These are phyloP conservation scores for Phortica magna DNA, from an alignment of 2,888 invertebrate genomes.

Conservation along the genomic window DNA sequence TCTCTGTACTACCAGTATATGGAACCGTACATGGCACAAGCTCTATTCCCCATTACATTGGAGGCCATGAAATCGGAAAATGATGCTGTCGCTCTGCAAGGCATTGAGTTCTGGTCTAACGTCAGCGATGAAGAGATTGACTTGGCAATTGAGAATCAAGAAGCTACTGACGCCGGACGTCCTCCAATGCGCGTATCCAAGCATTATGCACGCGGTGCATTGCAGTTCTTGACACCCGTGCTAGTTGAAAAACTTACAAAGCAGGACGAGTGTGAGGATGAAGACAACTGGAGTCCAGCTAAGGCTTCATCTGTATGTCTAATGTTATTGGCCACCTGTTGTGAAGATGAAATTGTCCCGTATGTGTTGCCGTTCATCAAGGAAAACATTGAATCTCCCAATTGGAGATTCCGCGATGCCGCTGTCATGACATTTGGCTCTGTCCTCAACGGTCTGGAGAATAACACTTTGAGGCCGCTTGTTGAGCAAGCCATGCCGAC, in stretches of 20 bases:
- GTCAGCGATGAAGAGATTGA: slow-evolving; percentile 99
- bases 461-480: slow-evolving; percentile 90
- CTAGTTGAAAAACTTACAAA: slow-evolving; percentile 96
- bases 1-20: slow-evolving; percentile 99
- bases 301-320: slow-evolving; percentile 99
- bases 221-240: slow-evolving; percentile 96
- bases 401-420: slow-evolving; percentile 96
- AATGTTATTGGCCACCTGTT: slow-evolving; percentile 97
- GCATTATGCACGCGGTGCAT: slow-evolving; percentile 98
- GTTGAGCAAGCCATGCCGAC: slow-evolving; percentile 98
- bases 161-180: slow-evolving; percentile 94
- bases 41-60: slow-evolving; percentile 97
- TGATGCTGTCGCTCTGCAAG: slow-evolving; percentile 97
- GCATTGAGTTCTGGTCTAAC: slow-evolving; percentile 99
- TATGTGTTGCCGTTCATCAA: slow-evolving; percentile 97
- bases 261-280: slow-evolving; percentile 98
- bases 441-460: slow-evolving; percentile 94
- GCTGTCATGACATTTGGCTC: slow-evolving; percentile 99
- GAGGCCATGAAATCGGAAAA: slow-evolving; percentile 99
- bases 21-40: slow-evolving; percentile 99
- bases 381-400: slow-evolving; percentile 93
- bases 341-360: slow-evolving; percentile 97
- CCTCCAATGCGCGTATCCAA: slow-evolving; percentile 95
- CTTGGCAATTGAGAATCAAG: slow-evolving; percentile 94
- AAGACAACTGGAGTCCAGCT: slow-evolving; percentile 99